These are phyloP conservation scores for Leontocebus nigricollis DNA, from an alignment of 2,797 vertebrate genomes.

Conservation along the genomic window DNA sequence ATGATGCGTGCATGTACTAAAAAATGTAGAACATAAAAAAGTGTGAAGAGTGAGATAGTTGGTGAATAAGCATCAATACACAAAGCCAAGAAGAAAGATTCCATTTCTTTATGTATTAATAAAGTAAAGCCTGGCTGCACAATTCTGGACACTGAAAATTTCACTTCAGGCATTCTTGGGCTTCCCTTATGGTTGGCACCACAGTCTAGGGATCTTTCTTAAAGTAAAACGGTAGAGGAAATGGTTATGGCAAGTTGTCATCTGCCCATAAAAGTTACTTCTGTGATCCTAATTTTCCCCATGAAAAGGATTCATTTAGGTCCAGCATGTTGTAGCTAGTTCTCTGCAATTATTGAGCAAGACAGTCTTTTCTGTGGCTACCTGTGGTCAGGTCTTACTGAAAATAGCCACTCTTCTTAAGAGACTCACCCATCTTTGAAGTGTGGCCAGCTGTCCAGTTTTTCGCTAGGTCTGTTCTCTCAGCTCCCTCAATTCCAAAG, in stretches of 20 bases:
- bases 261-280: neutral
- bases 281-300: neutral
- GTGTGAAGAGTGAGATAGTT: neutral
- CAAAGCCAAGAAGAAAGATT: neutral
- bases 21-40: neutral
- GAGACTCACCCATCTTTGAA: fast-evolving
- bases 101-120: neutral
- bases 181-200: neutral
- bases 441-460: neutral
- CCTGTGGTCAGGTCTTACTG: fast-evolving
- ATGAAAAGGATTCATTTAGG: neutral
- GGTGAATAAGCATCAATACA: neutral
- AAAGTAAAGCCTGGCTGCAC: neutral
- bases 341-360: neutral
- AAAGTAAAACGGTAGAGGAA: neutral
- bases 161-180: neutral
- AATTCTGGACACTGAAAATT: neutral
- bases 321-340: neutral
- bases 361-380: fast-evolving
- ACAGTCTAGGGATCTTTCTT: neutral
- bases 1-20: neutral
- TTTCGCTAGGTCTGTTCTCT: neutral
- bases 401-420: neutral
- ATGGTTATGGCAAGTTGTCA: neutral
- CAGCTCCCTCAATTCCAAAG: neutral